A percentile compares a stretch with the other conserved stretches of the same genome.
Conservation (phyloP, 2,888 invertebrate species). For the Hetaerina titia region DNA sequence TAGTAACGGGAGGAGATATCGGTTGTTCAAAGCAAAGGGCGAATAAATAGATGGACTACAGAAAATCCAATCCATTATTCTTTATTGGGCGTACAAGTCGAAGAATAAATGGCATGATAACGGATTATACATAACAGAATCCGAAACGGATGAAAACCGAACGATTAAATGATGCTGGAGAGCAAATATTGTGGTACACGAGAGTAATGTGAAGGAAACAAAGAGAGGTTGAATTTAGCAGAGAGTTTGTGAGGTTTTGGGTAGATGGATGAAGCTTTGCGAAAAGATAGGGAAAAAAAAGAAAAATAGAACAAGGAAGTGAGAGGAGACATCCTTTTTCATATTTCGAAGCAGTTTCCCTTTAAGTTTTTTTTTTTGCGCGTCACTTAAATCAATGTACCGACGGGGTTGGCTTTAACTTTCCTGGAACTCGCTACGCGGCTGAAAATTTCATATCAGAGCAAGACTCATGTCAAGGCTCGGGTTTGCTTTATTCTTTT, state of each 20-base stretch:
- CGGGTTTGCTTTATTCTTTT: background rate
- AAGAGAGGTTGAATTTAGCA: background rate
- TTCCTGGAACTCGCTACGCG: conserved; percentile 28
- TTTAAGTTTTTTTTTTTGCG: conserved; percentile 39
- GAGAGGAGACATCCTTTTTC: background rate
- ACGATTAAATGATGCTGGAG: background rate
- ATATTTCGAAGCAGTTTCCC: conserved; percentile 40
- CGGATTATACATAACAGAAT: background rate
- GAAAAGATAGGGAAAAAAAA: no score
- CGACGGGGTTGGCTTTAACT: background rate
- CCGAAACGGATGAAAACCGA: background rate
- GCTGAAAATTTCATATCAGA: background rate
- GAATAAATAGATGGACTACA: no score
- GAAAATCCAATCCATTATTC: background rate
- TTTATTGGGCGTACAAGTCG: background rate
- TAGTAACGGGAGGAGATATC: no score
- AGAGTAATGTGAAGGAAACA: background rate
- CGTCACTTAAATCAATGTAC: conserved; percentile 55
- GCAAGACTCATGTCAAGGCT: background rate
- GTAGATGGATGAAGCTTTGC: background rate
- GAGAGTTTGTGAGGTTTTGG: background rate
- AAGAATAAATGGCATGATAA: background rate
- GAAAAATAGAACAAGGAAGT: background rate
- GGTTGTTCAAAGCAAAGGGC: no score
- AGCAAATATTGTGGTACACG: background rate